Conservation (phyloP, 64 coral and sea anemone species). For the Stichodactyla helianthus region DNA sequence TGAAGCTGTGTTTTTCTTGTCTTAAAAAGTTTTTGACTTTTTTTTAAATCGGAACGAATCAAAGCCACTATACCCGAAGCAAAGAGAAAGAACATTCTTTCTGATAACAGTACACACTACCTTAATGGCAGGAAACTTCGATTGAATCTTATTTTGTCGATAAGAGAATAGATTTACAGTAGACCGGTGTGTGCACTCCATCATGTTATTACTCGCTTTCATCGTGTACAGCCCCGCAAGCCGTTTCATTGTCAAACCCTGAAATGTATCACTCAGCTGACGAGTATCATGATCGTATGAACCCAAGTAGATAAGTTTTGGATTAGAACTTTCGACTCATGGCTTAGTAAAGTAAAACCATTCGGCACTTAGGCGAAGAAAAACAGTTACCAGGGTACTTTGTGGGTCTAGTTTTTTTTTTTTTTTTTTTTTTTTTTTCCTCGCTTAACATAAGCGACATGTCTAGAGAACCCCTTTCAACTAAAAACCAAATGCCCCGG, state of each 20-base stretch:
- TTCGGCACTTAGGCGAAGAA: conserved; percentile 1
- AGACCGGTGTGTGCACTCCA: not conserved
- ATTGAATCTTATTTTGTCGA: not conserved
- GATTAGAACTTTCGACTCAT: conserved; percentile 2
- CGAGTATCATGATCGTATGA: conserved; percentile 5
- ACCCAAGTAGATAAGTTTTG: conserved; percentile 15
- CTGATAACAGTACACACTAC: not conserved
- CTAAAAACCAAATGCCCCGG: not conserved
- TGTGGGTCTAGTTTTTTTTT: not conserved
- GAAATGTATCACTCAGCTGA: conserved; percentile 24
- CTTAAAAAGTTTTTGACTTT: not conserved
- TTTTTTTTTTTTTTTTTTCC: not conserved
- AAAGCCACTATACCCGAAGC: not conserved
- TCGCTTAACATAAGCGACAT: not conserved
- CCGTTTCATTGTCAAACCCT: not conserved
- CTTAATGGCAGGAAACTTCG: conserved; percentile 21
- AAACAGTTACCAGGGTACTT: not conserved
- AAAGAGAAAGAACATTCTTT: not conserved
- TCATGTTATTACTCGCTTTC: not conserved
- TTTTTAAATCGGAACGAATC: not conserved
- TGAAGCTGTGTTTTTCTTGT: not conserved
- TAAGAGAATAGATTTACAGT: conserved; percentile 11
- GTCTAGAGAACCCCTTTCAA: not conserved
- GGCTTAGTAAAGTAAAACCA: conserved; percentile 15
- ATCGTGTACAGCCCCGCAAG: conserved; percentile 2